These are phyloP conservation scores for Smittia sp. DNA, from an alignment of 2,888 invertebrate genomes.

Conservation along the genomic window DNA sequence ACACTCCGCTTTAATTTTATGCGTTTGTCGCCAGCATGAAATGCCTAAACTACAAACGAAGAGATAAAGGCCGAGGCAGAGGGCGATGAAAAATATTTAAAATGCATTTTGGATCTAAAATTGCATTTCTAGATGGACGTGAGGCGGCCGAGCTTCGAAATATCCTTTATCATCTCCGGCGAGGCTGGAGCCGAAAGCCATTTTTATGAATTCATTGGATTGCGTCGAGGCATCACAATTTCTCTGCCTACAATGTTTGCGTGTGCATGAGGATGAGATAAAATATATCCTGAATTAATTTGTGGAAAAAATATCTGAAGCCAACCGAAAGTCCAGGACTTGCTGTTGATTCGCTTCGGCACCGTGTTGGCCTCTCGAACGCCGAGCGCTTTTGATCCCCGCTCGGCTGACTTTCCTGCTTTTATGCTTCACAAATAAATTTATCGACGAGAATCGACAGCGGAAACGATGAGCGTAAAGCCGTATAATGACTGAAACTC, in stretches of 20 bases:
- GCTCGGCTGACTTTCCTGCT: background rate
- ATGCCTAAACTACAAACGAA: background rate
- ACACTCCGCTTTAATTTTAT: constrained; percentile 6
- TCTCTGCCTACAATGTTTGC: background rate
- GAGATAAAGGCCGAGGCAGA: background rate
- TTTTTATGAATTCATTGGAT: constrained; percentile 34
- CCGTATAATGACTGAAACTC: constrained; percentile 9
- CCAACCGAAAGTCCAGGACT: background rate
- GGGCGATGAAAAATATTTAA: background rate
- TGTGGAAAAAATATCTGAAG: constrained; percentile 33
- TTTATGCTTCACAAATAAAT: background rate
- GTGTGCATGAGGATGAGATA: background rate
- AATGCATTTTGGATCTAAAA: background rate
- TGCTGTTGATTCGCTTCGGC: background rate
- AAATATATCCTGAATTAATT: constrained; percentile 37
- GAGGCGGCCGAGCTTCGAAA: background rate
- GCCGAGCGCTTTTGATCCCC: background rate
- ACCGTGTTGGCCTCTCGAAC: no score
- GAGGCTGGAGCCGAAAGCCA: background rate
- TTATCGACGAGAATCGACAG: constrained; percentile 5
- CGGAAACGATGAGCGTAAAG: constrained; percentile 33
- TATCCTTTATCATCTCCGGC: background rate
- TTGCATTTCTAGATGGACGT: constrained; percentile 8
- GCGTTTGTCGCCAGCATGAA: background rate
- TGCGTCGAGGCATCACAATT: constrained; percentile 1